phyloP scores from a whole-genome alignment of 2,888 invertebrate genomes.

The Agonum fuliginosum region DNA sequence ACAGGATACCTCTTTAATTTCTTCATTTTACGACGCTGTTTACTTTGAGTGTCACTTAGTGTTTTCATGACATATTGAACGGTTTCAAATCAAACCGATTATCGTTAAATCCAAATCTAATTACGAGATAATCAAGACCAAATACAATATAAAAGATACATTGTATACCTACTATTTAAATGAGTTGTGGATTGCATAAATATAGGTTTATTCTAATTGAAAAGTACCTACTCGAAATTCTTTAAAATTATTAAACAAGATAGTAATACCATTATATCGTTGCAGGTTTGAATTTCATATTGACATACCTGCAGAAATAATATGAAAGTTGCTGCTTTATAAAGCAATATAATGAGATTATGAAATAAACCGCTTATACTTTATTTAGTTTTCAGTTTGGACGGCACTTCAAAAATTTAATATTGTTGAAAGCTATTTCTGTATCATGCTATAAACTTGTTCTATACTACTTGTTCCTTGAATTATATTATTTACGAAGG shows the following conservation, averaged over 20 bases:
- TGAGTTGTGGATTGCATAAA: not conserved
- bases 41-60: constrained; percentile 1
- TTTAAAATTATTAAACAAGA: no score
- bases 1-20: constrained; percentile 10
- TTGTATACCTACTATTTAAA: not conserved
- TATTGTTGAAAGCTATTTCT: no score
- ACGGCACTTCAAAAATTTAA: constrained; percentile 2
- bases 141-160: not conserved
- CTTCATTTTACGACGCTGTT: constrained; percentile 15
- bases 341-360: not conserved
- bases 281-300: not conserved
- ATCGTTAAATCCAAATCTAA: constrained; percentile 3
- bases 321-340: constrained; percentile 7
- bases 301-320: not conserved
- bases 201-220: no score
- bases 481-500: no score
- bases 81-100: not conserved
- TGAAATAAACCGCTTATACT: constrained; percentile 16
- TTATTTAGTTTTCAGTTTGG: not conserved
- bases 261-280: no score
- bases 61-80: not conserved
- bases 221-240: no score
- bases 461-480: no score
- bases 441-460: no score
- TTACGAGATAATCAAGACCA: not conserved